A percentile compares a stretch with the other conserved stretches of the same genome.
These are phyloP conservation scores for Cremastinae sp. DNA, from an alignment of 2,888 invertebrate genomes.

Conservation along the genomic window DNA sequence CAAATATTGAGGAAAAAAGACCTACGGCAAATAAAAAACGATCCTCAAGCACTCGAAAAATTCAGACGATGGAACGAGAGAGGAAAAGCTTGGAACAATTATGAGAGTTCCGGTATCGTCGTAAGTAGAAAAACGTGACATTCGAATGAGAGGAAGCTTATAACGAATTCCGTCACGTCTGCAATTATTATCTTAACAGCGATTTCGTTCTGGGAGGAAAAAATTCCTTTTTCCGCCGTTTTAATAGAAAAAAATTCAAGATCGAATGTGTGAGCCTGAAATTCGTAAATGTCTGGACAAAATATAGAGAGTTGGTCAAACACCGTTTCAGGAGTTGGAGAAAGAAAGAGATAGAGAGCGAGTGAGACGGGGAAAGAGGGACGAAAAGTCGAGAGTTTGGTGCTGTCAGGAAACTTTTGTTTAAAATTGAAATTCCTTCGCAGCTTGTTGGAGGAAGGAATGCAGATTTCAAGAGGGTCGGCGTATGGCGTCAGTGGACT, in stretches of 20 bases:
- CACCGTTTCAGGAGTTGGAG: background rate
- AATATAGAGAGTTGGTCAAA: conserved; percentile 23
- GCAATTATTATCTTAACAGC: conserved; percentile 14
- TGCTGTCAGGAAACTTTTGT: conserved; percentile 76
- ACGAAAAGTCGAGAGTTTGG: conserved; percentile 65
- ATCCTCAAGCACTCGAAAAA: conserved; percentile 28
- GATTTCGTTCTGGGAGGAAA: background rate
- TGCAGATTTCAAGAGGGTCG: conserved; percentile 70
- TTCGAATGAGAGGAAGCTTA: conserved; percentile 8
- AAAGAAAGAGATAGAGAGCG: conserved; percentile 6
- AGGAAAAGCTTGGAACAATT: conserved; percentile 25
- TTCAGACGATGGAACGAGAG: background rate
- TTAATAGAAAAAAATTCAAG: conserved; percentile 24
- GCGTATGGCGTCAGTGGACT: conserved; percentile 52
- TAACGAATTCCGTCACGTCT: conserved; percentile 1
- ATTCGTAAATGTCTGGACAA: conserved; percentile 64
- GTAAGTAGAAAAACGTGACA: conserved; percentile 44
- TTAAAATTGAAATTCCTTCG: conserved; percentile 78
- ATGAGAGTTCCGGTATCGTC: conserved; percentile 25
- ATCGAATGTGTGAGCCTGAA: conserved; percentile 51
- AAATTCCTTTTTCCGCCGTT: background rate
- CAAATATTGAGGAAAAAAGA: background rate
- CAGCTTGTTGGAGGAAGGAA: conserved; percentile 77
- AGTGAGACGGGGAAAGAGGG: conserved; percentile 35
- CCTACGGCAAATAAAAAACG: conserved; percentile 31